Evolutionary conservation across 2,113 vertebrate species (phyloP).

Genomic region (Gopherus flavomarginatus): DNA sequence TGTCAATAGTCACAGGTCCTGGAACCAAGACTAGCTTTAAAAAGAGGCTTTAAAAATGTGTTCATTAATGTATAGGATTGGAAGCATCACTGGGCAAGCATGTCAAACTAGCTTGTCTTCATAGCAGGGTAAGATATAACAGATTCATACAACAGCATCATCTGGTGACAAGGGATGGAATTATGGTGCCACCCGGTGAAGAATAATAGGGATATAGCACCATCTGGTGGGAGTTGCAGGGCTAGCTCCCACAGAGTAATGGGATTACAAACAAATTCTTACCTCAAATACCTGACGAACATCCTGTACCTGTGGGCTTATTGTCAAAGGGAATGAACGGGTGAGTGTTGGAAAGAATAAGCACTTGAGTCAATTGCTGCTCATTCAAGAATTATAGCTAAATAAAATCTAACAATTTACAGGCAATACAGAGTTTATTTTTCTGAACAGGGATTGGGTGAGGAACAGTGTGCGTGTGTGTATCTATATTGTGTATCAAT

Average conservation of each 20-base stretch:
- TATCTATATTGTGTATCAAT: too few relatives aligned
- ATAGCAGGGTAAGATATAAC: accelerated
- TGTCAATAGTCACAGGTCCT: background rate
- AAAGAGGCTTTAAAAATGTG: background rate
- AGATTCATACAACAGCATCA: accelerated
- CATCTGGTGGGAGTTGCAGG: conserved; percentile 60
- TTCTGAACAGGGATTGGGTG: too few relatives aligned
- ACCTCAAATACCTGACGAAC: background rate
- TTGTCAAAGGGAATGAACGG: background rate
- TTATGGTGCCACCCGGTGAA: accelerated
- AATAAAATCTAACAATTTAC: background rate
- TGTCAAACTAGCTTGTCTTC: background rate
- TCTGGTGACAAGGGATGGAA: background rate
- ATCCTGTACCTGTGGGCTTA: background rate
- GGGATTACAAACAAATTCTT: background rate
- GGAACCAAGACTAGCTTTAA: background rate
- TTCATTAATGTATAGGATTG: background rate
- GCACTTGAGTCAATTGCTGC: background rate
- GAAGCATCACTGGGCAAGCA: background rate
- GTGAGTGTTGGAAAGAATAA: background rate
- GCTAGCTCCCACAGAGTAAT: accelerated
- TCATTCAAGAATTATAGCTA: background rate
- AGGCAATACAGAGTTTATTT: background rate
- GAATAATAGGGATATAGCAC: conserved; percentile 50
- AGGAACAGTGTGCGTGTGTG: too few relatives aligned